Evolutionary conservation across 2,888 invertebrate genomes (phyloP), one percentile per base, ranked within the genome.

Genomic region (Phengaris alcon): DNA sequence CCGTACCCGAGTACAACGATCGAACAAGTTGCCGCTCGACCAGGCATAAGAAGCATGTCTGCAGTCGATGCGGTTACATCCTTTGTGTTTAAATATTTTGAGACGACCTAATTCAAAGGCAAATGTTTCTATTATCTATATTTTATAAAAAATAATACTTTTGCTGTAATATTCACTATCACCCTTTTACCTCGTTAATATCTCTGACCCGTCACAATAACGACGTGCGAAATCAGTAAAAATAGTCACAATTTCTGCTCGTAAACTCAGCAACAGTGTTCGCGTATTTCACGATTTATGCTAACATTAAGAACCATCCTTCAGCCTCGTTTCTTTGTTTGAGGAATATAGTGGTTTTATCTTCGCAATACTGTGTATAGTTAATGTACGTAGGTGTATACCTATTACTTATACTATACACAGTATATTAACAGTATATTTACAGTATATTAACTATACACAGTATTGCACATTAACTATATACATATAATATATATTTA

Each of bases 251-350:
- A 64, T 64, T 64, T 64, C 64, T 12, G 3, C 52, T 64, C 44
- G 64, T 64, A 64, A 64, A 64, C 12, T 64, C 64, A 64, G 64
- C 64, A 64, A 64, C 13, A 12, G 59, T 59, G 48, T 69, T 69
- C 48, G 64, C 46, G 48, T 69, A 69, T 69, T 48, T 15, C 69
- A 48, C 46, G 69, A 69, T 69, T 48, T 69, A 69, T 69, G 48
- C 48, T 9, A 69, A 69, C 69, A 69, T 69, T 69, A 69, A 69
- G 46, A 69, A 69, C 51, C 70, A 15, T 70, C 70, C 70, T 35
- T 9, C 59, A 48, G 69, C 48, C 69, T 46, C 48, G 51, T 70
- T 48, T 51, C 70, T 70, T 70, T 70, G 70, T 70, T 70, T 70
- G 51, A 69, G 3, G 35, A 54, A 70, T 51, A 51, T 72, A 72